Evolutionary conservation across 2,888 invertebrate genomes (phyloP).

Genomic region (Philhelius pedissequus): DNA sequence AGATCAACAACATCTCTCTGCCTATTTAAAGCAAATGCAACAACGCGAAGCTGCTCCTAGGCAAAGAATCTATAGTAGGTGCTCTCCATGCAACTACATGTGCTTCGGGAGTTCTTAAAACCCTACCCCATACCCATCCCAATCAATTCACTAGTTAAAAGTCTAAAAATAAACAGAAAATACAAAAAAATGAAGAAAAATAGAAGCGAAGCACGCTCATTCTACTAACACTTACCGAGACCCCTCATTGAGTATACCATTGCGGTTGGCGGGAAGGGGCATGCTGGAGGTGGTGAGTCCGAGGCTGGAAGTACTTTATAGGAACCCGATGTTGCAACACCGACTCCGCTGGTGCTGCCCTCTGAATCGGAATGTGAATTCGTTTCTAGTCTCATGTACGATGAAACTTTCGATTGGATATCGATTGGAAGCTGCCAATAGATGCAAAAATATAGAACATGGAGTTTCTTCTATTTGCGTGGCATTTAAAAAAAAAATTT

Average conservation of each 20-base stretch:
- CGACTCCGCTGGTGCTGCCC: constrained; percentile 78
- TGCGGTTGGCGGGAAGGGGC: constrained; percentile 89
- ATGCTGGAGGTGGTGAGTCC: constrained; percentile 78
- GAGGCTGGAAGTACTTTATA: constrained; percentile 79
- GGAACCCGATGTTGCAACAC: constrained; percentile 77
- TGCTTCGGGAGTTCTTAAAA: constrained; percentile 49
- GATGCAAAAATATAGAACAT: constrained; percentile 6
- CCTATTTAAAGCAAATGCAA: constrained; percentile 63
- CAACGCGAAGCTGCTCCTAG: constrained; percentile 57
- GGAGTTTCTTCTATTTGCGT: not conserved
- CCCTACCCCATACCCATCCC: constrained; percentile 23
- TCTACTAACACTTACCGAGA: constrained; percentile 79
- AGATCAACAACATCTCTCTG: constrained; percentile 54
- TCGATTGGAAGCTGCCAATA: constrained; percentile 90
- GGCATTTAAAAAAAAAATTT: too few relatives aligned
- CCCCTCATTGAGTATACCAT: constrained; percentile 86
- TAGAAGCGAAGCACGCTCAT: constrained; percentile 74
- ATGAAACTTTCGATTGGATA: constrained; percentile 92
- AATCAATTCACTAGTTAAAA: constrained; percentile 55
- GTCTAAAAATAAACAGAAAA: constrained; percentile 65
- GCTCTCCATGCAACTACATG: constrained; percentile 60
- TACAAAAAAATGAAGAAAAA: constrained; percentile 54
- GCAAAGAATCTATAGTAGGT: constrained; percentile 45
- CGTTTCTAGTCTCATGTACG: constrained; percentile 81
- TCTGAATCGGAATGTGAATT: constrained; percentile 79